Conservation (phyloP, 2,113 vertebrate species). For the Prietella phreatophila region DNA sequence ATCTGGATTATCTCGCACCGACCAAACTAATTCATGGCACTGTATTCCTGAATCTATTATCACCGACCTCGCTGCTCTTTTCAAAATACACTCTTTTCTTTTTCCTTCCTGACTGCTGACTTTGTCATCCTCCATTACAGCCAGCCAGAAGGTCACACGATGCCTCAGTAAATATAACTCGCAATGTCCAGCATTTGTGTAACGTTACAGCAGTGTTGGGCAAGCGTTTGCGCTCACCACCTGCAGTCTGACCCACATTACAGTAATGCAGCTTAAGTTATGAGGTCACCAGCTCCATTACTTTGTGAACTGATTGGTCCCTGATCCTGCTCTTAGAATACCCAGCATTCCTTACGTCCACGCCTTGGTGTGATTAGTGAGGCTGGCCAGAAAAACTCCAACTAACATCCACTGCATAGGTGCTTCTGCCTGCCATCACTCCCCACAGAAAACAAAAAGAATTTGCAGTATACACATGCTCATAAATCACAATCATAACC, state of each 20-base stretch:
- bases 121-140: neutral
- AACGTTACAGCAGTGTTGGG: slow-evolving; percentile 19
- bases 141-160: slow-evolving; percentile 42
- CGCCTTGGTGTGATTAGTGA: slow-evolving; percentile 27
- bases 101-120: neutral
- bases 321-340: slow-evolving; percentile 37
- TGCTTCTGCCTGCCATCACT: neutral
- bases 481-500: neutral
- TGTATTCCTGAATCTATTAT: neutral
- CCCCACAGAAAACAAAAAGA: neutral
- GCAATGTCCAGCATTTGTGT: slow-evolving; percentile 15
- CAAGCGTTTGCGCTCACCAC: neutral
- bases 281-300: slow-evolving; percentile 60
- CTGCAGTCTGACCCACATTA: slow-evolving; percentile 41
- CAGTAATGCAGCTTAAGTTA: slow-evolving; percentile 59
- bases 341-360: slow-evolving; percentile 49
- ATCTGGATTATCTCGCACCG: neutral
- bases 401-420: slow-evolving; percentile 6
- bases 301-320: slow-evolving; percentile 54
- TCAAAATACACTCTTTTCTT: neutral
- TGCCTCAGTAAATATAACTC: slow-evolving; percentile 40
- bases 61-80: neutral
- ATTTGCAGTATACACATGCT: neutral
- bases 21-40: neutral
- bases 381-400: neutral